These are phyloP conservation scores for Dendrocopos noguchii DNA, from an alignment of 2,113 vertebrate species.

Conservation along the genomic window DNA sequence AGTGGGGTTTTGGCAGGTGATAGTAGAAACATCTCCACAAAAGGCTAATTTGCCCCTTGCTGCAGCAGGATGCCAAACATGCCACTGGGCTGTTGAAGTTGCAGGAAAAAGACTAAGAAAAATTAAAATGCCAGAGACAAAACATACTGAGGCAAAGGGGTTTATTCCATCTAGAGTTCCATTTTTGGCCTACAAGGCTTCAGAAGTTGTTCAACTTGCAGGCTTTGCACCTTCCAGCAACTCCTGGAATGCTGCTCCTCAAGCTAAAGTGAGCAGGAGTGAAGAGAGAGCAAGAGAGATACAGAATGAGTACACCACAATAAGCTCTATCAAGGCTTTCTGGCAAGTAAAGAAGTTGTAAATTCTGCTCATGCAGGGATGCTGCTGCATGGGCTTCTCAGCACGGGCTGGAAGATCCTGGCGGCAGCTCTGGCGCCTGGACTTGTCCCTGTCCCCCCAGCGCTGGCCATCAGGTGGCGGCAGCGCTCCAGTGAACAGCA, in stretches of 20 bases:
- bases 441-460: background rate
- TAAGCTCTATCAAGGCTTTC: background rate
- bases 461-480: conserved; percentile 36
- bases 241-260: background rate
- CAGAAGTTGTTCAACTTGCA: background rate
- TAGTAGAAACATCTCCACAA: background rate
- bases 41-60: background rate
- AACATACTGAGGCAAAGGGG: background rate
- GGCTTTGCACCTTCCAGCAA: background rate
- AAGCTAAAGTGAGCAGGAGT: background rate
- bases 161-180: conserved; percentile 32
- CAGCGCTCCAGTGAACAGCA: background rate
- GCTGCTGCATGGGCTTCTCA: background rate
- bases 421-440: background rate
- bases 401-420: background rate
- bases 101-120: background rate
- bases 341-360: background rate
- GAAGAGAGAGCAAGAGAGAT: background rate
- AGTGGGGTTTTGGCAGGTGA: background rate
- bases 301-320: background rate
- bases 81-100: background rate
- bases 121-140: background rate
- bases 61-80: background rate
- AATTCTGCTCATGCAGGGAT: background rate
- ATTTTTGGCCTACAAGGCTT: background rate